Conservation (phyloP, 2,888 invertebrate genomes). For the Lamproptera curius region DNA sequence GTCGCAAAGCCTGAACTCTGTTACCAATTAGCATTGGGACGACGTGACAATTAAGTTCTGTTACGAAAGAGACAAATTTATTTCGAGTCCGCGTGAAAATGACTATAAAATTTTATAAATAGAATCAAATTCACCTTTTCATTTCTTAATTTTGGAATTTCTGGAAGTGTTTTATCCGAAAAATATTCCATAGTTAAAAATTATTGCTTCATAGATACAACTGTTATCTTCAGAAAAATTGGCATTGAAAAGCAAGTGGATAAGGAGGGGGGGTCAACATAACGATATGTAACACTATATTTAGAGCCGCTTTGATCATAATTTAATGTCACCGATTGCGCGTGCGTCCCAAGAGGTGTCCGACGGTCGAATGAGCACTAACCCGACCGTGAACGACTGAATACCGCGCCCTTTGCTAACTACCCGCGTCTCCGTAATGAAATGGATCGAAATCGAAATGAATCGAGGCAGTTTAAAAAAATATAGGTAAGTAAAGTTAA, state of each 20-base stretch:
- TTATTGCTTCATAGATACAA: no score
- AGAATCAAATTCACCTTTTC: no score
- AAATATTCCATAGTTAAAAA: no score
- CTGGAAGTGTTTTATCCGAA: no score
- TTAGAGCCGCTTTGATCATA: constrained; percentile 25
- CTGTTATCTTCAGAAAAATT: no score
- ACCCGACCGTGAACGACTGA: constrained; percentile 36
- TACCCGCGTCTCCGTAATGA: constrained; percentile 36
- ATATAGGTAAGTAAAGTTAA: neutral
- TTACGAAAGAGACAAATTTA: no score
- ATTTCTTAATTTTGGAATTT: no score
- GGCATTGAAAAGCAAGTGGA: no score
- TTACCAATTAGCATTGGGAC: constrained; percentile 10
- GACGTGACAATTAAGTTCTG: constrained; percentile 28
- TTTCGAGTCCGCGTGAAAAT: no score
- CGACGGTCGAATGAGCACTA: constrained; percentile 41
- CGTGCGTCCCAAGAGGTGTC: constrained; percentile 33
- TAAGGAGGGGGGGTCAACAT: no score
- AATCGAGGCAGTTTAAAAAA: constrained; percentile 4
- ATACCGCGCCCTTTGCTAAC: constrained; percentile 42
- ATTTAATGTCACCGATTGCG: constrained; percentile 24
- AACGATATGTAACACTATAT: constrained; percentile 5
- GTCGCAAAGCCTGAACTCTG: constrained; percentile 12
- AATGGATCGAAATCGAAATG: no score
- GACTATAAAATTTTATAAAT: no score